A percentile compares a stretch with the other conserved stretches of the same genome.
These are phyloP conservation scores for Gonioctena quinquepunctata DNA, from an alignment of 1,140 invertebrate species.

Conservation along the genomic window DNA sequence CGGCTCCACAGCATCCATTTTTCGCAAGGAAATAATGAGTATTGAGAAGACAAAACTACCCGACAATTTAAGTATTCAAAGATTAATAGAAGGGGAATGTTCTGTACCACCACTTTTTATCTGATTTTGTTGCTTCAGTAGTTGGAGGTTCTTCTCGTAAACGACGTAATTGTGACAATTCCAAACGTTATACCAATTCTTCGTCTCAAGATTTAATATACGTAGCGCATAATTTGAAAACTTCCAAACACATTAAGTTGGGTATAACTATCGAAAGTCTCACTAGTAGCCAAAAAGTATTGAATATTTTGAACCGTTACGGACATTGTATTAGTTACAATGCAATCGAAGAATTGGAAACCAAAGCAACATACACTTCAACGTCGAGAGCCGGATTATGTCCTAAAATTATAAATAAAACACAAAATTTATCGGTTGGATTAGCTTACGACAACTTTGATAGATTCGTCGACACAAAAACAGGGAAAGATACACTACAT, in stretches of 20 bases:
- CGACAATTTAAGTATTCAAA: no score
- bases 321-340: constrained; percentile 48
- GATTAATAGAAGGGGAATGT: no score
- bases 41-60: no score
- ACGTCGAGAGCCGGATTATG: constrained; percentile 23
- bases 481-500: constrained; percentile 56
- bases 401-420: constrained; percentile 41
- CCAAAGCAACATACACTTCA: constrained; percentile 39
- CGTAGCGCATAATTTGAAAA: no score
- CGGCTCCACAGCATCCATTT: no score
- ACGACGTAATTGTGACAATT: no score
- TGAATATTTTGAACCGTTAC: constrained; percentile 42
- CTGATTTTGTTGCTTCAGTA: no score
- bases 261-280: constrained; percentile 43
- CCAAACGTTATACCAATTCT: no score
- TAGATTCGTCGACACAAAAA: constrained; percentile 55
- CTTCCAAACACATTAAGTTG: constrained; percentile 42
- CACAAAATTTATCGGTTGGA: constrained; percentile 37
- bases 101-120: no score
- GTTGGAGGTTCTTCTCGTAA: no score
- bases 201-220: no score
- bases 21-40: no score
- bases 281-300: constrained; percentile 46
- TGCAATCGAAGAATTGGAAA: constrained; percentile 48
- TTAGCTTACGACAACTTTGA: constrained; percentile 57